Evolutionary conservation across 2,888 invertebrate species (phyloP), one percentile per base, ranked within the genome.

Genomic region (Papilio gigon): DNA sequence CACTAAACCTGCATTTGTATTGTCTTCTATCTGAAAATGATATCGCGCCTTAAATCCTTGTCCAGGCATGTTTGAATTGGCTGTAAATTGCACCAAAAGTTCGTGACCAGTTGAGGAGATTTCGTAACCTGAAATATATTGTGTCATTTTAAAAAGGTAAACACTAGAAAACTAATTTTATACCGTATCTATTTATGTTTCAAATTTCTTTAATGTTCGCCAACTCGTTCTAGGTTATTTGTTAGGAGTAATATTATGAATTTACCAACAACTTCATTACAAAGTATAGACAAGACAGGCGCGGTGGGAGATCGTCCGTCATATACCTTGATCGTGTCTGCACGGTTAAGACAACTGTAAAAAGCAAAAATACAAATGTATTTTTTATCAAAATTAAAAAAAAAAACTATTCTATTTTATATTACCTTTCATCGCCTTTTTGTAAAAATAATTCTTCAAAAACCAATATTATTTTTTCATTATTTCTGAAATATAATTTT

Each of bases 291-390:
- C 79, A 97, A 95, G 71, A 96, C 95, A 2, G 96, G 95, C 70
- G 95, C 93, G 74, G 93, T 91, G 22, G 95, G 92, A 73, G 94
- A 93, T 83, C 94, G 94, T 17, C 97, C 97, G 84, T 97, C 97
- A 88, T 96, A 96, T 67, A 97, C 95, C 83, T 96, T 96, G 80
- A 97, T 95, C 77, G 97, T 94, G 87, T 97, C 97, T 44, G 95
- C 95, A 76, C 96, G 94, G 84, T 96, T 95, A 79, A 96, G 92
- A 85, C 96, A 96, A 90, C 97, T 97, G 93, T 75, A 94, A 94
- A 72, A 72, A 76, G 73, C 1, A 9, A 56, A 68, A 12, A 30
- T 14, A 30, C 9, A 17, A 9, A 27, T 9, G 14, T 33, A 60
- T 12, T n/a, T 63, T 68, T n/a, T 71, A 69, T 37, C 62, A 65